These are phyloP conservation scores for Eumacrocentrus americanus DNA, from an alignment of 2,888 invertebrate genomes.

Conservation along the genomic window DNA sequence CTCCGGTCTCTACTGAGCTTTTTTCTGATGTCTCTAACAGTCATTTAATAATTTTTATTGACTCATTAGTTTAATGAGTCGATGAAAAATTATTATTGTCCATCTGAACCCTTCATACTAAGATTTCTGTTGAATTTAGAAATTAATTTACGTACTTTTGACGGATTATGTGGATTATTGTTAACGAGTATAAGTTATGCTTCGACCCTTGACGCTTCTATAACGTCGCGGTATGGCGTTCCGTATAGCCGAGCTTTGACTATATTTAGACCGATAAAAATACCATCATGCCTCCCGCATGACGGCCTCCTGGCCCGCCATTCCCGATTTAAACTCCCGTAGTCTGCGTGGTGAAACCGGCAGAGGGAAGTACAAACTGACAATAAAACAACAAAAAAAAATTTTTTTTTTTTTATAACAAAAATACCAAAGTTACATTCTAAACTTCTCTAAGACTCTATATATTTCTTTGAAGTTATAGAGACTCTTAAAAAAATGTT, in stretches of 20 bases:
- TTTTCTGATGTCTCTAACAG: constrained; percentile 6
- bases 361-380: not conserved
- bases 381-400: not conserved
- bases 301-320: constrained; percentile 58
- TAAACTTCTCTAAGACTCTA: too few species aligned
- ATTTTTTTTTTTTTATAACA: too few species aligned
- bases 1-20: constrained; percentile 1
- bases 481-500: too few species aligned
- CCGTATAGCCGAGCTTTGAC: constrained; percentile 53
- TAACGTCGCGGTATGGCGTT: constrained; percentile 50
- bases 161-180: not conserved
- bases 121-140: too few species aligned
- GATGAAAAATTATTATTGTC: too few species aligned
- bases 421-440: too few species aligned
- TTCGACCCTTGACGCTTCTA: constrained; percentile 3
- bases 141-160: too few species aligned
- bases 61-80: too few species aligned
- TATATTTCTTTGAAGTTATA: too few species aligned
- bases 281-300: constrained; percentile 60
- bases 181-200: not conserved
- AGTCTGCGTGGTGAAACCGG: not conserved
- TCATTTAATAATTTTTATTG: too few species aligned
- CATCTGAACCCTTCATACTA: too few species aligned
- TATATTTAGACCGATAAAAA: constrained; percentile 61
- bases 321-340: constrained; percentile 41